Conservation (phyloP, 2,888 invertebrate species). For the Lithophane socia region DNA sequence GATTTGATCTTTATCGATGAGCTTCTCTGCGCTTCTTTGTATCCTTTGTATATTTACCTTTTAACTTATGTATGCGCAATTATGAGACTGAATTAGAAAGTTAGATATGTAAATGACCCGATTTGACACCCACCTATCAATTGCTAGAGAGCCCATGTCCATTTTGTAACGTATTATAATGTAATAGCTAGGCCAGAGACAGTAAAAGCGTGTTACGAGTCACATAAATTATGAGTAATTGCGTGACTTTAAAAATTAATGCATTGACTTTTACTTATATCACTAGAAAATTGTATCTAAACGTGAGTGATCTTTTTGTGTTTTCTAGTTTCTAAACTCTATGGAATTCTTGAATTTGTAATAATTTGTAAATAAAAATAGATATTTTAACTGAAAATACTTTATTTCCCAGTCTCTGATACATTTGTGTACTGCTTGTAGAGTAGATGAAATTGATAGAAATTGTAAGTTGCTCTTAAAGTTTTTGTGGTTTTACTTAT, state of each 20-base stretch:
- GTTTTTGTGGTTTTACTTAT: neutral
- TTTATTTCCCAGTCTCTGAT: slow-evolving; percentile 18
- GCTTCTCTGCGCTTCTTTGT: slow-evolving; percentile 66
- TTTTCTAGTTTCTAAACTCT: slow-evolving; percentile 40
- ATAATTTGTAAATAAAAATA: slow-evolving; percentile 34
- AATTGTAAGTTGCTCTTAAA: slow-evolving; percentile 14
- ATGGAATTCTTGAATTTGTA: slow-evolving; percentile 27
- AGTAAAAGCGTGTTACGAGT: slow-evolving; percentile 38
- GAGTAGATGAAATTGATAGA: slow-evolving; percentile 45
- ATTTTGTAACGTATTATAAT: slow-evolving; percentile 60
- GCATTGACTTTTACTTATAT: slow-evolving; percentile 54
- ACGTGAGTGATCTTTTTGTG: slow-evolving; percentile 24
- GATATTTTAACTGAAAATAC: slow-evolving; percentile 6
- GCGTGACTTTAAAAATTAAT: slow-evolving; percentile 44
- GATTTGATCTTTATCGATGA: slow-evolving; percentile 47
- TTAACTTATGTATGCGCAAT: slow-evolving; percentile 86
- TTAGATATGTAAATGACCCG: slow-evolving; percentile 77
- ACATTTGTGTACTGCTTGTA: slow-evolving; percentile 61
- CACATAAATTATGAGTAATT: slow-evolving; percentile 40
- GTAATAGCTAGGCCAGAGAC: slow-evolving; percentile 58
- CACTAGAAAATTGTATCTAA: slow-evolving; percentile 38
- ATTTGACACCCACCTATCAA: slow-evolving; percentile 69
- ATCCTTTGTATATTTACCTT: slow-evolving; percentile 72
- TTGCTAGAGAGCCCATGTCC: slow-evolving; percentile 71
- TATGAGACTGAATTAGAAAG: slow-evolving; percentile 88